Evolutionary conservation across 2,888 invertebrate species (phyloP).

Genomic region (Oligia latruncula): DNA sequence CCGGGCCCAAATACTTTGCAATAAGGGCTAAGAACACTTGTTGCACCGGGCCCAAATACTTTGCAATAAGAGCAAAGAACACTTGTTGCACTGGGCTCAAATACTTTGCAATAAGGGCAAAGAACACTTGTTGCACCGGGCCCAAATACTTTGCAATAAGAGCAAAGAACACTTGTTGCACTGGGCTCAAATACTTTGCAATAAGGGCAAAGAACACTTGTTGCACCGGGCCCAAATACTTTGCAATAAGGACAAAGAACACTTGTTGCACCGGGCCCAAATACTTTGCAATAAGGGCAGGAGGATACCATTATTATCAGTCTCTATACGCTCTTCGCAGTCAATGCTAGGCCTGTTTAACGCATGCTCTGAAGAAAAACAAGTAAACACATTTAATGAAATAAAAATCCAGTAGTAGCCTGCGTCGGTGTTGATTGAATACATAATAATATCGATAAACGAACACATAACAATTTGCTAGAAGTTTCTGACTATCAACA

Average conservation of each 20-base stretch:
- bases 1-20: too few relatives aligned
- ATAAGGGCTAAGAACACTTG: background rate
- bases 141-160: background rate
- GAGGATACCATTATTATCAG: too few relatives aligned
- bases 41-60: too few relatives aligned
- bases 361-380: background rate
- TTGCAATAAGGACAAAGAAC: background rate
- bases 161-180: background rate
- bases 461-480: conserved; percentile 6
- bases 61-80: background rate
- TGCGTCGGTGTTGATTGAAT: conserved; percentile 11
- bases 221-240: too few relatives aligned
- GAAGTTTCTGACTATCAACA: conserved; percentile 8
- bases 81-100: too few relatives aligned
- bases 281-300: background rate
- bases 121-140: background rate
- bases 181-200: too few relatives aligned
- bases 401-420: conserved; percentile 12
- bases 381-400: background rate
- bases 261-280: too few relatives aligned
- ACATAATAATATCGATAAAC: conserved; percentile 16
- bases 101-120: background rate
- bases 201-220: background rate
- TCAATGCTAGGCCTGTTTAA: background rate
- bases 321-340: background rate